Evolutionary conservation across 2,113 vertebrate genomes (phyloP).

Genomic region (Mungos mungo): DNA sequence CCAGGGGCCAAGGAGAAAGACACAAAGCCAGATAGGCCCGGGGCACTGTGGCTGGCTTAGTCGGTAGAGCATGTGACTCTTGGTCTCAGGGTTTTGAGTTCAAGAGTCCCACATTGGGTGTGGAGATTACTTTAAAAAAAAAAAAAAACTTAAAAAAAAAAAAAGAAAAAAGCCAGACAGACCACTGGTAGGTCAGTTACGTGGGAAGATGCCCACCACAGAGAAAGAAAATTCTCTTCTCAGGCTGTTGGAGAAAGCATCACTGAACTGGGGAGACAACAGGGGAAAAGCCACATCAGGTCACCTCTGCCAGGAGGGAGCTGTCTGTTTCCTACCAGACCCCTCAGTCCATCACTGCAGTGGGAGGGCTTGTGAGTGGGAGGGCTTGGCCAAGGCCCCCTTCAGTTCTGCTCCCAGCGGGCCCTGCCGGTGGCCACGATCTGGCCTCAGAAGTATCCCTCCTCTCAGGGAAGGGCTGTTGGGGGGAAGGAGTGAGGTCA

Average conservation of each 20-base stretch:
- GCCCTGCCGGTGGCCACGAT: not conserved
- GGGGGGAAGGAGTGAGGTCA: not conserved
- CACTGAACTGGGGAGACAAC: not conserved
- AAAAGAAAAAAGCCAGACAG: not conserved
- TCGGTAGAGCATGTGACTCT: too few species aligned
- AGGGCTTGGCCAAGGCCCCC: not conserved
- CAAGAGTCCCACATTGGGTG: too few species aligned
- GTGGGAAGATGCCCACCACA: not conserved
- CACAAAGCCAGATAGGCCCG: not conserved
- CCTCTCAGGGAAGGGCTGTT: not conserved
- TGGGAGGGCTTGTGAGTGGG: fast-evolving
- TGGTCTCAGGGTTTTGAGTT: too few species aligned
- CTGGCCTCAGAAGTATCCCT: not conserved
- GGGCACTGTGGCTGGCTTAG: too few species aligned
- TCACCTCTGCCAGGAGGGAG: not conserved
- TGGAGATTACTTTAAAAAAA: too few species aligned
- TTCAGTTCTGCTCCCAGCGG: not conserved
- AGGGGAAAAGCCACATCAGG: not conserved
- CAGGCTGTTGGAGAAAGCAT: too few species aligned
- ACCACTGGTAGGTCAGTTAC: not conserved
- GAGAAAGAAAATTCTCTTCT: not conserved
- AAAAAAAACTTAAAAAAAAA: too few species aligned
- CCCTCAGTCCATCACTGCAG: not conserved
- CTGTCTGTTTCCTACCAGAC: not conserved
- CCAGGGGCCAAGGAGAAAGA: not conserved